Conservation (phyloP, 2,888 invertebrate genomes). For the Leptinotarsa haldemani region DNA sequence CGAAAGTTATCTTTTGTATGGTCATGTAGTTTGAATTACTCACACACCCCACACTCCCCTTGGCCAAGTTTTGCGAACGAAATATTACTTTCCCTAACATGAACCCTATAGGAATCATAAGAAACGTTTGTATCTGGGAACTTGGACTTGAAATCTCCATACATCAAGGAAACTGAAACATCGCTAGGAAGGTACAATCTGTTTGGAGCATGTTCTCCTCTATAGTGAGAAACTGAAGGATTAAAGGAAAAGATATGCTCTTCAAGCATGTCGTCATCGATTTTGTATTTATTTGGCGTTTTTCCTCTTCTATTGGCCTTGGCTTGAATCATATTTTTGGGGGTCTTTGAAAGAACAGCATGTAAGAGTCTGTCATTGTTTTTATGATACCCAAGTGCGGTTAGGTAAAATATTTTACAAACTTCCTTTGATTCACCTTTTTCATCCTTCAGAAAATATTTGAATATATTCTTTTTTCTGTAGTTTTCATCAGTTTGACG, state of each 20-base stretch:
- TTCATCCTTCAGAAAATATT: no score
- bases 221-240: conserved; percentile 34
- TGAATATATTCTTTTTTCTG: no score
- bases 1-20: conserved; percentile 28
- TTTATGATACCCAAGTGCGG: conserved; percentile 33
- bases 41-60: conserved; percentile 45
- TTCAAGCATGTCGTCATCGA: conserved; percentile 18
- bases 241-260: not conserved
- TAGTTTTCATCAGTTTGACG: not conserved
- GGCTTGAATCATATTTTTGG: conserved; percentile 24
- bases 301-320: conserved; percentile 24
- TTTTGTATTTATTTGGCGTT: conserved; percentile 30
- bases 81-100: conserved; percentile 39
- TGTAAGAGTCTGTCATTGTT: conserved; percentile 32
- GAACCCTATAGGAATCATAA: conserved; percentile 29
- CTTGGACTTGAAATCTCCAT: conserved; percentile 34
- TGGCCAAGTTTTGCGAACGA: conserved; percentile 45
- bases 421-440: conserved; percentile 21
- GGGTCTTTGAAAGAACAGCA: conserved; percentile 31
- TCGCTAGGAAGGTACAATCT: conserved; percentile 29
- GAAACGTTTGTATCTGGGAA: conserved; percentile 28
- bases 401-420: conserved; percentile 36
- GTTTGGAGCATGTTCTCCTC: conserved; percentile 31
- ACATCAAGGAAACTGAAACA: conserved; percentile 30
- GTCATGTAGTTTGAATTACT: conserved; percentile 40